Base-by-base conservation (phyloP, 2,888 invertebrate genomes). In the Aphodius granarius region DNA sequence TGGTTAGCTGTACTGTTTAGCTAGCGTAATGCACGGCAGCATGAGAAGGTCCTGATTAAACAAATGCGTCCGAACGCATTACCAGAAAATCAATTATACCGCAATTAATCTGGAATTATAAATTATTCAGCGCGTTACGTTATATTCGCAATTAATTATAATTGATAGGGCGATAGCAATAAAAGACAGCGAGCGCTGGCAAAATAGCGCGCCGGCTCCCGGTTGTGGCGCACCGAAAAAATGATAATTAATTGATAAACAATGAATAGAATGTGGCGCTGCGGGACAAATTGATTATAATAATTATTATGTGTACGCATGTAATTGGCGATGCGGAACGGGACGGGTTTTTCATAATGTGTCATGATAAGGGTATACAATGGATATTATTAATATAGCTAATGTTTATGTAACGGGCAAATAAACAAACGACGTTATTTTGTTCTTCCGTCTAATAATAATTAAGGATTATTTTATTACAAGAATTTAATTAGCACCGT, bases 21-120 rank as follows among this genome's bases (percentile, higher is more conserved):
- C 43, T 43, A 43, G 4, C 43, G 9, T 43, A 43, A 13, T 43
- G 2, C 43, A 3, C 43, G 13, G 6, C 43, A 43, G 6, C 13
- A 43, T 43, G 43, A 6, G 43, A 13, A 43, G 43, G 43, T 43
- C 43, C 9, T 3, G 43, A 43, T 43, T 43, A 43, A 43, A 43
- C 43, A 43, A 43, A 43, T 43, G 43, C 43, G 13, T 43, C 43
- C 43, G 43, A 6, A 43, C 43, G 43, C 43, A 13, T 43, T 43
- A 43, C 43, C 43, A 2, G 43, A 68, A 68, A 21, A 68, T 68
- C 68, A 68, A 68, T 68, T 68, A 68, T 22, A 22, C 68, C 68
- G 20, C 21, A 68, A 68, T 68, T 68, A 68, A 68, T 68, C 68
- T 20, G 68, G 68, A 68, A 68, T 68, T 68, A 68, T 68, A 68